A percentile compares a stretch with the other conserved stretches of the same genome.
These are phyloP conservation scores for Pollenia labialis DNA, from an alignment of 2,888 invertebrate genomes.

Conservation along the genomic window DNA sequence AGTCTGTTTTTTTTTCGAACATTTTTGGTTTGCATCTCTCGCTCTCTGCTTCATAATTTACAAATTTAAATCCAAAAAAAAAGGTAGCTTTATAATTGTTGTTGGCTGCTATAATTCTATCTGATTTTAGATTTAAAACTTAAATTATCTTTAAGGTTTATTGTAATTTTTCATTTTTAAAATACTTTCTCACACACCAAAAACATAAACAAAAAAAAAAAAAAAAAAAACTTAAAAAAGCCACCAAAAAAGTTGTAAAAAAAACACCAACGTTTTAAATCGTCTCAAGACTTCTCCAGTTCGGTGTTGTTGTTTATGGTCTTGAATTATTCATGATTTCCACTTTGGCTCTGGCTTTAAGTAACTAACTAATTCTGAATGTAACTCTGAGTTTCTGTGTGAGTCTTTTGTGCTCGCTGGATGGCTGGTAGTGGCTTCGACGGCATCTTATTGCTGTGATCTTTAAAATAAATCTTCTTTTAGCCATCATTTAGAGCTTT, in stretches of 20 bases:
- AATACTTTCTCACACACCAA: slow-evolving; percentile 68
- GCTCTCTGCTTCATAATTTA: slow-evolving; percentile 43
- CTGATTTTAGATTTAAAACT: slow-evolving; percentile 61
- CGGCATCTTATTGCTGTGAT: slow-evolving; percentile 59
- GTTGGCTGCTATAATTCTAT: slow-evolving; percentile 45
- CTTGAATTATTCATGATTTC: slow-evolving; percentile 71
- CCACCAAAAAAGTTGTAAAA: slow-evolving; percentile 32
- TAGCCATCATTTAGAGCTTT: slow-evolving; percentile 45
- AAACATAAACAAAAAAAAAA: slow-evolving; percentile 20
- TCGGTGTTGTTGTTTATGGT: slow-evolving; percentile 45
- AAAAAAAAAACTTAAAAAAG: slow-evolving; percentile 28
- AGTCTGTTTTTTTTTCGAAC: slow-evolving; percentile 7
- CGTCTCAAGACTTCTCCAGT: slow-evolving; percentile 48
- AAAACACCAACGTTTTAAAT: slow-evolving; percentile 41
- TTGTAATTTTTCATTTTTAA: slow-evolving; percentile 70
- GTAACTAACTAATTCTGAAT: slow-evolving; percentile 50
- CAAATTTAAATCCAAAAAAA: slow-evolving; percentile 30
- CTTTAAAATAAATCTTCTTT: slow-evolving; percentile 68
- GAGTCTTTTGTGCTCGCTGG: not conserved
- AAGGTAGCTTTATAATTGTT: slow-evolving; percentile 48
- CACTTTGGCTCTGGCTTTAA: slow-evolving; percentile 34
- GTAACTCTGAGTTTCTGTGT: slow-evolving; percentile 16
- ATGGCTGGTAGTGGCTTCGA: slow-evolving; percentile 5
- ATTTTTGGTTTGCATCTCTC: slow-evolving; percentile 22
- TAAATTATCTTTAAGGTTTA: slow-evolving; percentile 64